These are phyloP conservation scores for Umimayanthus chanpuru DNA, from an alignment of 92 coral and sea anemone genomes.

Conservation along the genomic window DNA sequence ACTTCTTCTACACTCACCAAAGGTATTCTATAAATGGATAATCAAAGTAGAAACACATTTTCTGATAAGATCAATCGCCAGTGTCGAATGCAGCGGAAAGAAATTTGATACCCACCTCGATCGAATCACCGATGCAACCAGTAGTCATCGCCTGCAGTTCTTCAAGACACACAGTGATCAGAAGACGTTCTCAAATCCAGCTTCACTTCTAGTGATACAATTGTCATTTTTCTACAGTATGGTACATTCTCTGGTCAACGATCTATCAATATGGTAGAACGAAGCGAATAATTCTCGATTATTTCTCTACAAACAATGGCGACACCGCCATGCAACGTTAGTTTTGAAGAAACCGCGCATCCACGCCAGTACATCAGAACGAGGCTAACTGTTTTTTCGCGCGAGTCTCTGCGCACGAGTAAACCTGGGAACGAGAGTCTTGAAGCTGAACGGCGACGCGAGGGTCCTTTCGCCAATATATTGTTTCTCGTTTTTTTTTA, in stretches of 20 bases:
- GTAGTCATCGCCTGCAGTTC: slow-evolving; percentile 65
- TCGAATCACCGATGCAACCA: slow-evolving; percentile 90
- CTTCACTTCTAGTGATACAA: not conserved
- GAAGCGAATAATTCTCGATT: slow-evolving; percentile 15
- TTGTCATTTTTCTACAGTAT: not conserved
- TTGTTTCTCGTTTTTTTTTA: too few species aligned
- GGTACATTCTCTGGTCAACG: slow-evolving; percentile 6
- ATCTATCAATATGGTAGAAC: not conserved
- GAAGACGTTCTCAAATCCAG: not conserved
- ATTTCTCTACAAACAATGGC: slow-evolving; percentile 40
- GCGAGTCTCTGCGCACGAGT: too few species aligned
- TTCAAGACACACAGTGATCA: slow-evolving; percentile 18
- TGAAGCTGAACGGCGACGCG: too few species aligned
- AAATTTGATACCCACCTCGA: slow-evolving; percentile 76
- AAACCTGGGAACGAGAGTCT: too few species aligned
- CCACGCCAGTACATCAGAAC: slow-evolving; percentile 27
- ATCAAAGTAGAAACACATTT: not conserved
- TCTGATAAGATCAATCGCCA: too few species aligned
- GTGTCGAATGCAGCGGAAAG: not conserved
- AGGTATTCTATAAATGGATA: not conserved
- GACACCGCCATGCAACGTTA: slow-evolving; percentile 57
- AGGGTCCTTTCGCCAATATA: too few species aligned
- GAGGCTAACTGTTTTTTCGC: not conserved
- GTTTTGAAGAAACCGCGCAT: slow-evolving; percentile 84
- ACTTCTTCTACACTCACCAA: not conserved